A percentile compares a stretch with the other conserved stretches of the same genome.
phyloP scores from a whole-genome alignment of 2,888 invertebrate genomes.

The Phaedon cochleariae region DNA sequence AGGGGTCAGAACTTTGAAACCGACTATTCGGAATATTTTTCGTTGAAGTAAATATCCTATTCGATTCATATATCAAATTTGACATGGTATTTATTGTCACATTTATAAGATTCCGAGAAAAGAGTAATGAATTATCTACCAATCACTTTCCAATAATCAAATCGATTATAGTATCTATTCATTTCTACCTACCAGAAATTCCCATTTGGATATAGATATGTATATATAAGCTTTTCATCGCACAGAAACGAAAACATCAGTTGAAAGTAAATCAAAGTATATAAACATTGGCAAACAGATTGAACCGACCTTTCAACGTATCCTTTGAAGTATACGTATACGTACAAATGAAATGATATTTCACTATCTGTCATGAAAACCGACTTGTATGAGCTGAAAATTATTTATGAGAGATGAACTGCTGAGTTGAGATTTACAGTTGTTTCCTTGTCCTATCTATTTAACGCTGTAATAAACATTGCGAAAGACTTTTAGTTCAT shows the following conservation, averaged over 20 bases:
- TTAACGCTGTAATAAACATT: conserved; percentile 54
- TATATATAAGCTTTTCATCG: background rate
- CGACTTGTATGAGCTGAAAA: conserved; percentile 41
- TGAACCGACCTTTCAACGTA: conserved; percentile 18
- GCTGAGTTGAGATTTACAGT: conserved; percentile 54
- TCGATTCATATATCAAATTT: too few relatives aligned
- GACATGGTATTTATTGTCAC: too few relatives aligned
- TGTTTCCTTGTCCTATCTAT: conserved; percentile 54
- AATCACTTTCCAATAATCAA: too few relatives aligned
- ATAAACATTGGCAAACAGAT: conserved; percentile 14
- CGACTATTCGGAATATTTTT: too few relatives aligned
- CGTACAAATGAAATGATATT: conserved; percentile 21
- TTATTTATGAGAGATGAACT: conserved; percentile 55
- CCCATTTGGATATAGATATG: too few relatives aligned
- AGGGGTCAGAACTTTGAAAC: too few relatives aligned
- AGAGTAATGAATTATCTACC: too few relatives aligned
- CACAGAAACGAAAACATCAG: background rate
- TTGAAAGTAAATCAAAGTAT: background rate
- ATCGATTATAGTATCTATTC: too few relatives aligned
- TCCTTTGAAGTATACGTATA: conserved; percentile 16
- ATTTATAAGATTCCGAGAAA: too few relatives aligned
- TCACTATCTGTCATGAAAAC: conserved; percentile 18
- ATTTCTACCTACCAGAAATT: too few relatives aligned
- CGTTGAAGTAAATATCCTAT: too few relatives aligned
- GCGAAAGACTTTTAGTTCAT: conserved; percentile 55